A percentile compares a stretch with the other conserved stretches of the same genome.
Evolutionary conservation across 2,888 invertebrate species (phyloP).

Genomic region (Isoperla grammatica): DNA sequence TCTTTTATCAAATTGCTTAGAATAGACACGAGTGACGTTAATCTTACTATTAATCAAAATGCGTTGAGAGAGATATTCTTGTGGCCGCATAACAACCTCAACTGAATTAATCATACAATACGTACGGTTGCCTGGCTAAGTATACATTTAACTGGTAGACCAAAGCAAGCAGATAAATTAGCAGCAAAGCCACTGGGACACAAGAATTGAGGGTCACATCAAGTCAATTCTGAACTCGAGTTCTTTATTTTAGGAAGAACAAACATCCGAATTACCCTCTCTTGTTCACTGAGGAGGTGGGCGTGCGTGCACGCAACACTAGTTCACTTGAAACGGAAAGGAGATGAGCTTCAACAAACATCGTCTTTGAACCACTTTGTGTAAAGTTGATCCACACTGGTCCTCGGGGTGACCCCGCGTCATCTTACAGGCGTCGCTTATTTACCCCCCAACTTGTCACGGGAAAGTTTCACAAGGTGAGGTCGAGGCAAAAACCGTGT

Average conservation of each 20-base stretch:
- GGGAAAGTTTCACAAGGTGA: constrained; percentile 18
- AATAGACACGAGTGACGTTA: no score
- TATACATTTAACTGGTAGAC: no score
- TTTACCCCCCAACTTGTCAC: constrained; percentile 3
- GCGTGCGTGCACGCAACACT: not conserved
- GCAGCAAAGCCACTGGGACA: no score
- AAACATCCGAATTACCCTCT: constrained; percentile 2
- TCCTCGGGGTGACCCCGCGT: constrained; percentile 11
- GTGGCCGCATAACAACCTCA: no score
- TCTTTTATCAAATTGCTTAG: no score
- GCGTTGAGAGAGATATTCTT: no score
- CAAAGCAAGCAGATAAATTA: no score
- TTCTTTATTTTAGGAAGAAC: constrained; percentile 8
- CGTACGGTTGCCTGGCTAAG: no score
- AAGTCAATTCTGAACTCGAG: no score
- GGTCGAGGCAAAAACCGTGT: not conserved
- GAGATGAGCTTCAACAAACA: constrained; percentile 11
- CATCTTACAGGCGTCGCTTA: not conserved
- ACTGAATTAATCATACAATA: no score
- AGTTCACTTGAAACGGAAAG: not conserved
- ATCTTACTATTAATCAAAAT: no score
- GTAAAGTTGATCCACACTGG: constrained; percentile 22
- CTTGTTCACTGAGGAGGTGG: not conserved
- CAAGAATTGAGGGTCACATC: no score
- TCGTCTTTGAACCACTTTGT: constrained; percentile 20